Percentiles rank a stretch among this genome's conserved stretches.
Evolutionary conservation across 2,797 vertebrate species (phyloP).

Genomic region (Danio kyathit): DNA sequence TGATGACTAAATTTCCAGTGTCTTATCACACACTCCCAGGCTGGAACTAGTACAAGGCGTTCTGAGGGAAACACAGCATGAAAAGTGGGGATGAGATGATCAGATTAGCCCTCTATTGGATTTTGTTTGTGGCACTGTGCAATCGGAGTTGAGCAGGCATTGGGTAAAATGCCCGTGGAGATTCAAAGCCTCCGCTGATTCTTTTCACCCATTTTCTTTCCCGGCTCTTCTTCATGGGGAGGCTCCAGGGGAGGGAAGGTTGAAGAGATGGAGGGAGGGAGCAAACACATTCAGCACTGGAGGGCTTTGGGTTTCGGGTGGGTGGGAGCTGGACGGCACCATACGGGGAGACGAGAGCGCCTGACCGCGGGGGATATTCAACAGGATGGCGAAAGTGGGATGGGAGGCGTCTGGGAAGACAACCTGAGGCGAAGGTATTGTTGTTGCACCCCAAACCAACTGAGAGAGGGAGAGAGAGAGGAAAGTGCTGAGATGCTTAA

Average conservation of each 20-base stretch:
- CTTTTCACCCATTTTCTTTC: slow-evolving; percentile 74
- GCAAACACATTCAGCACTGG: slow-evolving; percentile 82
- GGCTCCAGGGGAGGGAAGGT: slow-evolving; percentile 43
- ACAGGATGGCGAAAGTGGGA: slow-evolving; percentile 40
- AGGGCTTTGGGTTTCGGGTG: slow-evolving; percentile 77
- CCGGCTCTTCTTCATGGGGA: slow-evolving; percentile 73
- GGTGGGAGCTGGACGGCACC: slow-evolving; percentile 80
- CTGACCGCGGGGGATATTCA: slow-evolving; percentile 36
- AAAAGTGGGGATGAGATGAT: slow-evolving; percentile 93
- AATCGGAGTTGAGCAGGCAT: slow-evolving; percentile 91
- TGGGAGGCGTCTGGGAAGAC: slow-evolving; percentile 64
- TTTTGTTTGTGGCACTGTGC: slow-evolving; percentile 88
- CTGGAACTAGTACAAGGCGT: slow-evolving; percentile 92
- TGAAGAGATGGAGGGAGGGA: slow-evolving; percentile 55
- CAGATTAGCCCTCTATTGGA: slow-evolving; percentile 94
- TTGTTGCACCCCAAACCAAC: slow-evolving; percentile 6
- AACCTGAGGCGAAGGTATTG: slow-evolving; percentile 56
- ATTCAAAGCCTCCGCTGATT: slow-evolving; percentile 83
- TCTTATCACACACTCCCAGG: slow-evolving; percentile 98
- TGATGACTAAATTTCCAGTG: slow-evolving; percentile 99
- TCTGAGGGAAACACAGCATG: slow-evolving; percentile 90
- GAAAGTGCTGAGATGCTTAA: slow-evolving; percentile 21
- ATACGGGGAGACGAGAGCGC: slow-evolving; percentile 75
- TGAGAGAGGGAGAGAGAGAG: background rate
- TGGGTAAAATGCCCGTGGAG: slow-evolving; percentile 85